These are phyloP conservation scores for Seriola aureovittata DNA, from an alignment of 2,113 vertebrate genomes.

Conservation along the genomic window DNA sequence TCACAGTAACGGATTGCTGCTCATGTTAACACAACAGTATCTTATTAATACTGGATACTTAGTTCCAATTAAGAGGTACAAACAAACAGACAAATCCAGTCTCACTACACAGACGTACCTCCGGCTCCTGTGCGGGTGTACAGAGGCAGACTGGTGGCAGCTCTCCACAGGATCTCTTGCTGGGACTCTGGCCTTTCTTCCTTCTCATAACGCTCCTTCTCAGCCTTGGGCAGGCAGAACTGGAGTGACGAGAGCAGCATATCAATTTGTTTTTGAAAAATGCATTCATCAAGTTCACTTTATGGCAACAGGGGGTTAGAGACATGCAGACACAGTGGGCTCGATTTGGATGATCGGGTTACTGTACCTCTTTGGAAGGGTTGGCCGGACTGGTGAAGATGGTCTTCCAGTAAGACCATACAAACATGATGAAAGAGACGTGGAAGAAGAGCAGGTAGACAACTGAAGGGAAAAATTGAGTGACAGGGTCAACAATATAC, in stretches of 20 bases:
- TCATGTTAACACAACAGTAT: conserved; percentile 27
- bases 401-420: conserved; percentile 98
- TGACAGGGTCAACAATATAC: conserved; percentile 37
- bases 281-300: neutral
- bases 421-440: conserved; percentile 95
- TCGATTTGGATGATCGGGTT: neutral
- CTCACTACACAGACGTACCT: conserved; percentile 78
- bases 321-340: neutral
- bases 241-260: conserved; percentile 52
- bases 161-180: conserved; percentile 92
- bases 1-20: conserved; percentile 97
- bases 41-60: neutral
- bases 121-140: conserved; percentile 92
- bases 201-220: conserved; percentile 93
- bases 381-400: conserved; percentile 93
- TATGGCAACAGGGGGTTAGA: neutral
- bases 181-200: conserved; percentile 89
- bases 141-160: conserved; percentile 90
- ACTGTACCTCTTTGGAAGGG: conserved; percentile 94
- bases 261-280: neutral
- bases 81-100: neutral
- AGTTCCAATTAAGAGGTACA: neutral
- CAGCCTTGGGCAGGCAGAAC: conserved; percentile 91
- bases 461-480: conserved; percentile 86
- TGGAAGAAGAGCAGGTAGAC: conserved; percentile 97